phyloP scores from a whole-genome alignment of 2,797 vertebrate species.

The Sternarchorhynchus goeldii region DNA sequence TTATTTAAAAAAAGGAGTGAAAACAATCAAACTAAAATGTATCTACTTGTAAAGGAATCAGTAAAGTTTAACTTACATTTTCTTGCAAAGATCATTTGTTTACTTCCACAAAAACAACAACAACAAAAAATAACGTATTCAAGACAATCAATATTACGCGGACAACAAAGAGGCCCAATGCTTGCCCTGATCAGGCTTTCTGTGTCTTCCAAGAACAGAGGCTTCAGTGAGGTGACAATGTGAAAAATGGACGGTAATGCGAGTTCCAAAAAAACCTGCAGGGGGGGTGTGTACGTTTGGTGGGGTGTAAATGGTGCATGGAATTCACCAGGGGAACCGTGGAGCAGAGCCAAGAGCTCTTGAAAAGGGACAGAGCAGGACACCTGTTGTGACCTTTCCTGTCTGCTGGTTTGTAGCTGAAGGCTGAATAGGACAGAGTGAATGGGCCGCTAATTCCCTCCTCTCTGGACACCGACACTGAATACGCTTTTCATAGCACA shows the following conservation, averaged over 20 bases:
- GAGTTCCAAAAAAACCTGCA: constrained; percentile 64
- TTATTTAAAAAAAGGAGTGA: neutral
- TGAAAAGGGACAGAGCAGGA: constrained; percentile 59
- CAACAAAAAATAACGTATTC: neutral
- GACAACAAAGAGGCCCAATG: neutral
- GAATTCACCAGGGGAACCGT: constrained; percentile 68
- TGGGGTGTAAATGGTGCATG: constrained; percentile 77
- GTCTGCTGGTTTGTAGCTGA: constrained; percentile 52
- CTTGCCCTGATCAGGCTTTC: neutral
- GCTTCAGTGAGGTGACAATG: constrained; percentile 29
- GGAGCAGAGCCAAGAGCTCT: constrained; percentile 66
- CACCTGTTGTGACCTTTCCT: constrained; percentile 71
- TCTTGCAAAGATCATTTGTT: neutral
- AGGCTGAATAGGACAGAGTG: constrained; percentile 60
- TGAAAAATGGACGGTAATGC: constrained; percentile 54
- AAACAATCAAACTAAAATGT: neutral
- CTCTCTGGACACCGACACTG: constrained; percentile 22
- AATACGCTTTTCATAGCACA: constrained; percentile 30
- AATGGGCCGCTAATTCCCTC: constrained; percentile 54
- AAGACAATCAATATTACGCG: neutral
- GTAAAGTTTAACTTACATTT: constrained; percentile 21
- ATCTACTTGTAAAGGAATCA: neutral
- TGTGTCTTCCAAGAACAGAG: constrained; percentile 18
- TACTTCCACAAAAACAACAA: neutral
- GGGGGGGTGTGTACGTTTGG: constrained; percentile 66